Percentiles rank a stretch among this genome's conserved stretches.
Evolutionary conservation across 2,113 vertebrate species (phyloP).

Genomic region (Pteropus alecto): DNA sequence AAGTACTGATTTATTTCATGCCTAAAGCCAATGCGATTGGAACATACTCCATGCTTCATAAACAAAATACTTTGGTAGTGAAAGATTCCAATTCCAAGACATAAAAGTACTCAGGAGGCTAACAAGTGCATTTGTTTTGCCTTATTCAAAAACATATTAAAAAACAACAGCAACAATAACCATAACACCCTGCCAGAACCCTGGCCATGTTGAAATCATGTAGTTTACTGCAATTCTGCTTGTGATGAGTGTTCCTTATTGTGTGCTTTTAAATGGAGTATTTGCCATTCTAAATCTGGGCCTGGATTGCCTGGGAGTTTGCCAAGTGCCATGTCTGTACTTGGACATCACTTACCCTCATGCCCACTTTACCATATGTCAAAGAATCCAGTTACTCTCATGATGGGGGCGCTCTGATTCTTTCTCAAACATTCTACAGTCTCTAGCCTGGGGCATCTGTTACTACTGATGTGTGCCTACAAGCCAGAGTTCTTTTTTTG

Average conservation of each 20-base stretch:
- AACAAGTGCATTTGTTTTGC: conserved; percentile 31
- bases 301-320: neutral
- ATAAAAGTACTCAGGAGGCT: conserved; percentile 49
- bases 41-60: conserved; percentile 38
- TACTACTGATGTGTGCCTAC: too few relatives aligned
- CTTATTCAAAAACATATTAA: neutral
- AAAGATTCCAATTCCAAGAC: conserved; percentile 11
- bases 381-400: neutral
- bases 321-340: neutral
- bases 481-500: neutral
- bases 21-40: conserved; percentile 46
- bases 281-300: neutral
- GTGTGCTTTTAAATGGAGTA: neutral
- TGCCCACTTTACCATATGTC: neutral
- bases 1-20: conserved; percentile 46
- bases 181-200: neutral
- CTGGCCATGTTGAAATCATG: neutral
- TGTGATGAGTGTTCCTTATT: neutral
- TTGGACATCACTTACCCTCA: neutral
- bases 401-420: neutral
- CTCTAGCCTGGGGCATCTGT: neutral
- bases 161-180: neutral
- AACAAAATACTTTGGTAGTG: conserved; percentile 14
- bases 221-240: neutral
- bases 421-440: neutral